Base-by-base conservation (phyloP, 2,888 invertebrate species). In the Xestia c-nigrum region DNA sequence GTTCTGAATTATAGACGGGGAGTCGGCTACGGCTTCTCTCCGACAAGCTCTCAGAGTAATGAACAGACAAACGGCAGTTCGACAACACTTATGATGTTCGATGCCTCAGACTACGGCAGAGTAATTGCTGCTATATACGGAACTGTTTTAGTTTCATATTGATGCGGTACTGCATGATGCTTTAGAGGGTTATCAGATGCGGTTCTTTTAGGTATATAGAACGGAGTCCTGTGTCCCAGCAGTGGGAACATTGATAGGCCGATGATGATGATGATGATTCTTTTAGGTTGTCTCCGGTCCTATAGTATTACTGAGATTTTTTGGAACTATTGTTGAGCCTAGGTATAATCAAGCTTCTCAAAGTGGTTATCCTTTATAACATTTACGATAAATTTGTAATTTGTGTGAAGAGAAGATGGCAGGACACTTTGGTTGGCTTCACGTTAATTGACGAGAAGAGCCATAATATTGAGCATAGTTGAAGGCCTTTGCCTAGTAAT, bases 41-140 rank as follows among this genome's bases (percentile, higher is more conserved):
- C 71, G 94, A 93, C 90, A 91, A 91, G 96, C 95, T 95, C 90
- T 95, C 91, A 93, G 90, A 93, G 90, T 93, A 94, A 95, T 95
- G 95, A 95, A 93, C 95, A 84, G 91, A 81, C 81, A 77, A 85
- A 64, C 83, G 74, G 10, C 72, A 78, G 88, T 89, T 87, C 88
- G 89, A 85, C 84, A 87, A 72, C 81, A 67, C 81, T 91, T 90
- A 89, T 89, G 90, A 89, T 88, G 89, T 88, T 83, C 89, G 90
- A 91, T 88, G 90, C 85, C 85, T 87, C 83, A 79, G 85, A 81
- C 76, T 57, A 16, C 61, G 40, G 71, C 24, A 74, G 92, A 94
- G 94, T 94, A 95, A 95, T 95, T 95, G 95, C 87, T 85, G 72
- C 94, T 94, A 93, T 93, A 91, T 93, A 81, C 40, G 90, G 87